Evolutionary conservation across 2,113 vertebrate genomes (phyloP), one percentile per base, ranked within the genome.

Genomic region (Chiloscyllium plagiosum): DNA sequence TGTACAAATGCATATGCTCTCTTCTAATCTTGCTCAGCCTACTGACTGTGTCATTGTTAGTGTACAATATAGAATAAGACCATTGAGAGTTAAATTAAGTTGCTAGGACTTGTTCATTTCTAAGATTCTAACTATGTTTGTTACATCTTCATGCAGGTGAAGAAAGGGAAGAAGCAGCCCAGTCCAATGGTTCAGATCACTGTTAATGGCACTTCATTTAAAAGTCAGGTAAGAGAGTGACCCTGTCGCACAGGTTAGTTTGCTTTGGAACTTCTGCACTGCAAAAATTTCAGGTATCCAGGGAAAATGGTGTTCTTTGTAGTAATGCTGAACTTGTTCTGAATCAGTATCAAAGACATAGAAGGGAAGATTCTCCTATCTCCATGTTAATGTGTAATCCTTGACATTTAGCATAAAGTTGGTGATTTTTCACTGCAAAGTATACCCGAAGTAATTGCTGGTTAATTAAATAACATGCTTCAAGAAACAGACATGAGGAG

Each of bases 111-210:
- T 72, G 68, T 69, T 72, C 68, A 50, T 33, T 72, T 8, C 6
- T 70, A 15, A 68, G 89, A 93, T 93, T 93, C 61, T 93, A n/a
- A 93, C 13, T 37, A 65, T 68, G n/a, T 33, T 6, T 96, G 68
- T 96, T n/a, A 96, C 4, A 69, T 78, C 96, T 96, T 13, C 96
- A 96, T 96, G 68, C 96, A 99, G 98, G 96, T 98, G 94, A 98
- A 98, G 96, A 99, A 98, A 97, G 98, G 97, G 86, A 98, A 98
- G 96, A 98, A 99, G 96, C 98, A 98, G 37, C 98, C 98, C 20
- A 98, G 97, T 72, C 97, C 97, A 37, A 98, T 97, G 1, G 97
- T 97, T n/a, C 98, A 97, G 96, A 96, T 99, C 87, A 93, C 96
- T 1, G 97, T 98, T 33, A 98, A 98, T 96, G 97, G 97, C 0